A percentile compares a stretch with the other conserved stretches of the same genome.
Conservation (phyloP, 1,140 invertebrate genomes). For the Heliconius nattereri region DNA sequence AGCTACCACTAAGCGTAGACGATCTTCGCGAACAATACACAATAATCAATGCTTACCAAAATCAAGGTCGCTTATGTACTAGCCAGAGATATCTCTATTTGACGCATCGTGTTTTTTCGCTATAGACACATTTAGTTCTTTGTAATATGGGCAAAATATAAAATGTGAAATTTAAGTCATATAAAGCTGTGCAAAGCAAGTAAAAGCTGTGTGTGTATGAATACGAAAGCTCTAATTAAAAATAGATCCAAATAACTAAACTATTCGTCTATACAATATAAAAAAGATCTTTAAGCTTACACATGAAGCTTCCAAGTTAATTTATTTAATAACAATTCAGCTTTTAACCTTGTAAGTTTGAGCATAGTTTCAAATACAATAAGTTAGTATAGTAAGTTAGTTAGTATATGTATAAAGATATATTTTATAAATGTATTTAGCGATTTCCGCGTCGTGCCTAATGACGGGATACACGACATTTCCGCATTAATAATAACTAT, state of each 20-base stretch:
- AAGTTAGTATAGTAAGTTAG: no score
- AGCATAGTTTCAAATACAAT: neutral
- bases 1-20: no score
- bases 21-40: neutral
- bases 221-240: no score
- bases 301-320: neutral
- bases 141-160: neutral
- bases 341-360: neutral
- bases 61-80: constrained; percentile 23
- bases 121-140: constrained; percentile 8
- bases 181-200: no score
- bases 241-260: no score
- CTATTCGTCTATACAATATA: neutral
- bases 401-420: neutral
- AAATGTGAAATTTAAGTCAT: neutral
- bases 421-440: neutral
- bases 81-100: constrained; percentile 30
- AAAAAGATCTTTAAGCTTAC: neutral
- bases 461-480: constrained; percentile 28
- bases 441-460: constrained; percentile 1
- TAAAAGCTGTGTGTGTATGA: no score
- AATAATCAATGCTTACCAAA: constrained; percentile 28
- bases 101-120: constrained; percentile 18
- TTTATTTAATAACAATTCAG: neutral
- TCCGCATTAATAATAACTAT: constrained; percentile 30